phyloP scores from a whole-genome alignment of 2,113 vertebrate species.

The Varanus komodoensis region DNA sequence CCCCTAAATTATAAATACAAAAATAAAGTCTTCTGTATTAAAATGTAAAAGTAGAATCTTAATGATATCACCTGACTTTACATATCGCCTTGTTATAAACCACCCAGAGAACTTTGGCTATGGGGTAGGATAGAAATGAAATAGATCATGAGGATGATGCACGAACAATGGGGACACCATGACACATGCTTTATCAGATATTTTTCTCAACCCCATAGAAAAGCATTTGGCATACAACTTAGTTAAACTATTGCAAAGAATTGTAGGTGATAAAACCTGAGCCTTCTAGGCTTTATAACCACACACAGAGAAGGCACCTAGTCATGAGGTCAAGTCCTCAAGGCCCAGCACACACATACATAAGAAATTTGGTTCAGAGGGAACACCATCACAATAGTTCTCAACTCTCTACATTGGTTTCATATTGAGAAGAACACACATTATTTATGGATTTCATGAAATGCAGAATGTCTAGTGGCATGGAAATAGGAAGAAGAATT shows the following conservation, averaged over 20 bases:
- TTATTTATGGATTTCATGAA: not conserved
- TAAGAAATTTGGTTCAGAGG: not conserved
- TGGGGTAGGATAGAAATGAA: too few species aligned
- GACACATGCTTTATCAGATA: not conserved
- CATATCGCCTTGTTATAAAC: too few species aligned
- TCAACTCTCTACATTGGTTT: not conserved
- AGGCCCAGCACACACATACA: not conserved
- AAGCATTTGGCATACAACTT: not conserved
- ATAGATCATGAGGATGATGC: too few species aligned
- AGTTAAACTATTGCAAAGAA: not conserved
- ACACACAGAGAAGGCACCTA: not conserved
- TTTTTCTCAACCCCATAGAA: not conserved
- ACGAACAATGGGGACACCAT: too few species aligned
- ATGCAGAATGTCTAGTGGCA: not conserved
- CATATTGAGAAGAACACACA: too few species aligned
- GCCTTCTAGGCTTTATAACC: not conserved
- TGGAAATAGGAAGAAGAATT: not conserved
- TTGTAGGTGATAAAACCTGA: not conserved
- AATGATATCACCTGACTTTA: not conserved
- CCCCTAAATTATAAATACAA: constrained; percentile 79
- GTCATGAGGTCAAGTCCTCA: rapidly evolving
- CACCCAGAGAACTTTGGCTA: too few species aligned
- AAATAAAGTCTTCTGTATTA: constrained; percentile 42
- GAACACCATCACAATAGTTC: not conserved
- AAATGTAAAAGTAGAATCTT: not conserved